phyloP scores from a whole-genome alignment of 2,797 vertebrate genomes.

The Bufotes viridis region DNA sequence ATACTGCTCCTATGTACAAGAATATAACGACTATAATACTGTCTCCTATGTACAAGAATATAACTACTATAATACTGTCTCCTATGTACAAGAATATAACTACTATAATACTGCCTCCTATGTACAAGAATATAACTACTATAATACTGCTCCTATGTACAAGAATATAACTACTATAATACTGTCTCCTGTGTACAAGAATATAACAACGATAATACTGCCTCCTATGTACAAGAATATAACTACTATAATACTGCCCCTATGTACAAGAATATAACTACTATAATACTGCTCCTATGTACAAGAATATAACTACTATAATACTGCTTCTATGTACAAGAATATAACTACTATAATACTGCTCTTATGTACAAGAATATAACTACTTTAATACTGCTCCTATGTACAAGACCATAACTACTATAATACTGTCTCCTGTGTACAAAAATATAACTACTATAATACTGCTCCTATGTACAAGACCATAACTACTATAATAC shows the following conservation, averaged over 20 bases:
- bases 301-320: constrained; percentile 4
- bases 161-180: not conserved
- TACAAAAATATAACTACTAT: not conserved
- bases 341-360: not conserved
- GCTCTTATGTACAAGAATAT: not conserved
- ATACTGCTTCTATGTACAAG: not conserved
- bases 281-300: not conserved
- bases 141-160: too few species aligned
- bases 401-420: constrained; percentile 1
- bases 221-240: not conserved
- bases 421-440: not conserved
- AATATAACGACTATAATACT: constrained; percentile 12
- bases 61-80: not conserved
- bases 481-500: constrained; percentile 4
- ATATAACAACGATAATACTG: too few species aligned
- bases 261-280: not conserved
- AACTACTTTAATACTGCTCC: not conserved
- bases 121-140: too few species aligned
- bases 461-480: not conserved
- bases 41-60: not conserved
- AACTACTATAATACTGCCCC: not conserved
- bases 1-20: not conserved
- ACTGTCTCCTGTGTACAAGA: too few species aligned
- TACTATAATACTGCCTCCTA: too few species aligned
- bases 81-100: too few species aligned